Base-by-base conservation (phyloP, 2,888 invertebrate genomes). In the Rhyacophila evoluta region DNA sequence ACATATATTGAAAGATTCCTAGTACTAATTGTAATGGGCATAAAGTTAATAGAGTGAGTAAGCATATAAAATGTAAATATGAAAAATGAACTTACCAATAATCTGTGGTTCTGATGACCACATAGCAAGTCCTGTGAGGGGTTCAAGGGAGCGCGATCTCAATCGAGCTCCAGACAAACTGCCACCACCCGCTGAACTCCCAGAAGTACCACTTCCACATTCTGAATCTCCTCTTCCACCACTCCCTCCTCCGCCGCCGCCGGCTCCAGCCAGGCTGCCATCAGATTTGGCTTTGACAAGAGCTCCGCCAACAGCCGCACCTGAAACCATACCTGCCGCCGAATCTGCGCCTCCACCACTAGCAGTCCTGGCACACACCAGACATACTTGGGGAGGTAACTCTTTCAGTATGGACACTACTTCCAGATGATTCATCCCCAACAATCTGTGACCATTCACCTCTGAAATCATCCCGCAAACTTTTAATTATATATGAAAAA, bases 51-150 rank as follows among this genome's bases (percentile, higher is more conserved):
- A n/a, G n/a, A n/a, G n/a, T n/a, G n/a, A n/a, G n/a, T n/a, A n/a
- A n/a, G n/a, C n/a, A n/a, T n/a, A n/a, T n/a, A n/a, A n/a, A n/a
- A n/a, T n/a, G n/a, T n/a, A n/a, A n/a, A n/a, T n/a, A n/a, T 12
- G 6, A 2, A 39, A 28, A 67, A 67, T 41, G 4, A 55, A 72
- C 27, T 29, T 84, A 89, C 90, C 90, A 84, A 99, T 98, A 82
- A 98, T 94, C 87, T 98, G 97, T 67, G 98, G 97, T 85, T 98
- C 98, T 11, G 96, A 96, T 83, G 97, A 97, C 99, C 99, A 99
- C 96, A 98, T 98, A 39, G 98, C 98, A 83, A 99, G 91, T 4
- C 98, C 98, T 1, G 98, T 97, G 82, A 99, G 91, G n/a, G 98
- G 98, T 89, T 99, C 99, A 83, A 99, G 90, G 33, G 98, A 98